Evolutionary conservation across 1,140 invertebrate species (phyloP), one percentile per base, ranked within the genome.

Genomic region (Drosophila arizonae): DNA sequence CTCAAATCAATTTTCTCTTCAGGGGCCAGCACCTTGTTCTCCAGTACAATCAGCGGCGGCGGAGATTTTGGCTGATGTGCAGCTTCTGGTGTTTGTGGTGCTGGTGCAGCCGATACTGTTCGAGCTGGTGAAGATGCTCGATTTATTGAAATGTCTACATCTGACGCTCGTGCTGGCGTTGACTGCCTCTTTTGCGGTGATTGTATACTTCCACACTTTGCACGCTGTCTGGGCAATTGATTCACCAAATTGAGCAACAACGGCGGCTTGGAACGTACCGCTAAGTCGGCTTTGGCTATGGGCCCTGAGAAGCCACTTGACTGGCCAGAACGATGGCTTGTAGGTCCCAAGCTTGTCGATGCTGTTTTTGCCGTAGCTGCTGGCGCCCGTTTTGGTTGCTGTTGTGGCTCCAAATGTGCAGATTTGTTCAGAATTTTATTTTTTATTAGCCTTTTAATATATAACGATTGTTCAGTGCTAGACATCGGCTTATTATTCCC

Each of bases 1-100:
- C 80, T 75, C 8, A 91, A 46, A 48, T 91, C 90, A 6, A 91
- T 91, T 52, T 90, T 91, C 39, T 91, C 90, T 36, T 90, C 54
- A 6, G 84, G 89, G 0, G 90, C 63, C 50, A 91, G 41, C 5
- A 91, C 86, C 55, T 91, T 91, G 33, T 91, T 79, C 26, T 91
- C 90, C 51, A 91, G 48, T 39, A 91, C 90, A 79, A 91, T 90
- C 17, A 90, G 33, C 3, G 80, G 76, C 4, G 79, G 62, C 8
- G 73, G 77, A 48, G 15, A 45, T 51, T 50, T 50, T 17, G 24
- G 41, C 60, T 45, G 4, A 9, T 1, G 3, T 17, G 21, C 3
- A 9, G 30, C 6, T 50, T 48, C 3, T 24, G 36, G 9, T 17
- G 17, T 48, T 36, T 36, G 30, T 9, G 36, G 28, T n/a, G 54